Evolutionary conservation across 2,888 invertebrate species (phyloP).

Genomic region (Euspilapteryx auroguttella): DNA sequence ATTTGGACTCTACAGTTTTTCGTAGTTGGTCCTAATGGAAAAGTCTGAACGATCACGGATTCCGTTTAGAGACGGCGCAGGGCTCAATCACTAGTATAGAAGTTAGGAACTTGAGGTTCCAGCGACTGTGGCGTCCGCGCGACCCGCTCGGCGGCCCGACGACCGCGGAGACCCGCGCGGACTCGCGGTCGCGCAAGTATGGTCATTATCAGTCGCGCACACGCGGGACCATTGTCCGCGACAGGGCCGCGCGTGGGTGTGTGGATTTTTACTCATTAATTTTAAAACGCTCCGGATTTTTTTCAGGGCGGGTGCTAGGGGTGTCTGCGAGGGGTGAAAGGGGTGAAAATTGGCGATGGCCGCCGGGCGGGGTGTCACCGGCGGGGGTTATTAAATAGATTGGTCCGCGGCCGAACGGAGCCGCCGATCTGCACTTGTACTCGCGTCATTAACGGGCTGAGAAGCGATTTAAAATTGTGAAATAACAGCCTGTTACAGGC

Average conservation of each 20-base stretch:
- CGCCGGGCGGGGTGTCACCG: conserved; percentile 60
- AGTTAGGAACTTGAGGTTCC: background rate
- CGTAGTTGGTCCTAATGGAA: conserved; percentile 41
- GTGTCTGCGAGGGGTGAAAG: conserved; percentile 28
- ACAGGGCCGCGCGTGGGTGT: conserved; percentile 33
- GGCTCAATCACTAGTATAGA: background rate
- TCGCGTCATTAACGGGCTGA: conserved; percentile 61
- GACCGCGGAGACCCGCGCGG: too few species aligned
- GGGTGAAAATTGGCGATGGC: conserved; percentile 58
- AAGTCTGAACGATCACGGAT: conserved; percentile 27
- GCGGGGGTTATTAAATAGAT: conserved; percentile 63
- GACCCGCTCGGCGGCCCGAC: background rate
- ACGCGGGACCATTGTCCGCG: conserved; percentile 35
- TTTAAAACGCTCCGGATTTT: conserved; percentile 64
- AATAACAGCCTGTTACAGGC: conserved; percentile 61
- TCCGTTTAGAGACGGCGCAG: conserved; percentile 13
- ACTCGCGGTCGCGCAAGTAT: too few species aligned
- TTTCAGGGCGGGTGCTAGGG: conserved; percentile 58
- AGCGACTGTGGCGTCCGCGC: background rate
- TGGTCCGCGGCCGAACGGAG: conserved; percentile 63
- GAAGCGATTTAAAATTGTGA: conserved; percentile 59
- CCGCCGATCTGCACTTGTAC: conserved; percentile 61
- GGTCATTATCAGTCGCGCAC: conserved; percentile 45
- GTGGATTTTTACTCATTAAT: conserved; percentile 64
- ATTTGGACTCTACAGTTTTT: conserved; percentile 46